Conservation (phyloP, 2,797 vertebrate genomes). For the Neosilurus hyrtlii region DNA sequence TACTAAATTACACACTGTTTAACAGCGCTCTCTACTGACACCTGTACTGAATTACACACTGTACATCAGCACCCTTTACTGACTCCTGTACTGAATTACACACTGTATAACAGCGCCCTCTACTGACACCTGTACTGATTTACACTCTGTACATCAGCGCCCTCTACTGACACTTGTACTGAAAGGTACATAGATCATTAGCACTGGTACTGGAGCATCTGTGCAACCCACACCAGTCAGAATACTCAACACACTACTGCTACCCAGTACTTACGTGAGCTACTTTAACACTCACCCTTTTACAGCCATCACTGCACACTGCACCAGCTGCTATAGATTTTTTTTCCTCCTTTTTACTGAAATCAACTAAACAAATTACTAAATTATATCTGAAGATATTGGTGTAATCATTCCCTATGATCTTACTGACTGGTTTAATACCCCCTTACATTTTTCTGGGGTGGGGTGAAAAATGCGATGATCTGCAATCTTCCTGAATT, state of each 20-base stretch:
- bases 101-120: not conserved
- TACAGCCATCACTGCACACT: not conserved
- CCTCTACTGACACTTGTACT: not conserved
- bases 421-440: too few species aligned
- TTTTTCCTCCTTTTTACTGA: too few species aligned
- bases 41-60: not conserved
- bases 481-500: too few species aligned
- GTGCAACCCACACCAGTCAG: not conserved
- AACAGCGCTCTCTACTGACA: not conserved
- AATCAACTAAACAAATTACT: too few species aligned
- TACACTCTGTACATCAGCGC: not conserved
- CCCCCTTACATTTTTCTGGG: too few species aligned
- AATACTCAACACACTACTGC: not conserved
- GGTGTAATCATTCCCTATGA: too few species aligned
- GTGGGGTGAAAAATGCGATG: too few species aligned
- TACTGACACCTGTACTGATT: not conserved
- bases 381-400: too few species aligned
- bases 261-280: not conserved
- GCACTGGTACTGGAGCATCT: not conserved
- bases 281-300: not conserved
- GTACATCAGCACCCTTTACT: not conserved
- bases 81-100: not conserved
- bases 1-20: not conserved
- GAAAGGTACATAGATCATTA: not conserved
- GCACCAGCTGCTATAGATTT: too few species aligned